These are phyloP conservation scores for Dasypogon diadema DNA, from an alignment of 2,888 invertebrate species.

Conservation along the genomic window DNA sequence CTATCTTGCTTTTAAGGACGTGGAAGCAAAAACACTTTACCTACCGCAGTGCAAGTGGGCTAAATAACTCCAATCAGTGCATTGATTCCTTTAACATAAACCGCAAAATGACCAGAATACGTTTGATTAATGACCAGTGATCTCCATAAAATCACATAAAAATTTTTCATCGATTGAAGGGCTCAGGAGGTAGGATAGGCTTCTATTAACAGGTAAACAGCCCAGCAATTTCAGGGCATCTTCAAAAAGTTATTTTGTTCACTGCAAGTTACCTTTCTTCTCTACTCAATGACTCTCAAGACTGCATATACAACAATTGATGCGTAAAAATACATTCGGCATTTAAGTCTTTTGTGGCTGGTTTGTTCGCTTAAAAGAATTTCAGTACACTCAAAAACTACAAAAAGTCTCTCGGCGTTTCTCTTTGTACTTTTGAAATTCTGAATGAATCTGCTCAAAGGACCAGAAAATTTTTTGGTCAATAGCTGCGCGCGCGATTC, in stretches of 20 bases:
- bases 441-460: constrained; percentile 46
- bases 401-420: background rate
- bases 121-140: constrained; percentile 43
- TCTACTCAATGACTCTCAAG: constrained; percentile 36
- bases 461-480: constrained; percentile 51
- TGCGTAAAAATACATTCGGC: constrained; percentile 31
- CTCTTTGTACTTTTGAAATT: background rate
- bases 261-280: constrained; percentile 5
- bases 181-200: background rate
- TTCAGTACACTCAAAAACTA: background rate
- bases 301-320: constrained; percentile 24
- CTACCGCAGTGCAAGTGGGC: constrained; percentile 43
- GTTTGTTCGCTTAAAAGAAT: constrained; percentile 15
- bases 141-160: constrained; percentile 39
- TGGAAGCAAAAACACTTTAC: constrained; percentile 1
- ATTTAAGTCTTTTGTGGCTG: constrained; percentile 17
- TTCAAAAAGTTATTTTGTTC: constrained; percentile 39
- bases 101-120: constrained; percentile 43
- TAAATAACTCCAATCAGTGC: background rate
- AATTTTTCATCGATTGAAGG: background rate
- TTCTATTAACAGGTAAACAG: constrained; percentile 42
- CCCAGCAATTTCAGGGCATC: constrained; percentile 44
- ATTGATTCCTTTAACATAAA: constrained; percentile 37
- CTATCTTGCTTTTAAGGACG: too few species aligned
- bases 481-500: constrained; percentile 51